These are phyloP conservation scores for Tipula unca DNA, from an alignment of 2,888 invertebrate genomes.

Conservation along the genomic window DNA sequence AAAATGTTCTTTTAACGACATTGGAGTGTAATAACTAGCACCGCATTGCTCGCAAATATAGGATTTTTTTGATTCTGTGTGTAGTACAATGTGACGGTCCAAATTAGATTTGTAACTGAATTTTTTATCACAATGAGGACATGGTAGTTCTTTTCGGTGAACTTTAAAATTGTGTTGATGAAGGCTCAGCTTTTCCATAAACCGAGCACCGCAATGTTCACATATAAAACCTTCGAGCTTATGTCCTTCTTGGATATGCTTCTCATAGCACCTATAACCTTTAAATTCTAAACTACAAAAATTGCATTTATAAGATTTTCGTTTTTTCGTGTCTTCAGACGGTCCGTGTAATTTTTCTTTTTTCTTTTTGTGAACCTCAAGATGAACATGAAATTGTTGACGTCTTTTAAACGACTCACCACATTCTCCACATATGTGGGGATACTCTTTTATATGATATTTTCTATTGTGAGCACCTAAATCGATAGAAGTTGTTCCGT, in stretches of 20 bases:
- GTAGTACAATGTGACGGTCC: slow-evolving; percentile 41
- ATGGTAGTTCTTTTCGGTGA: slow-evolving; percentile 42
- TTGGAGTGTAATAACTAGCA: slow-evolving; percentile 41
- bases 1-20: slow-evolving; percentile 40
- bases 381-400: slow-evolving; percentile 41
- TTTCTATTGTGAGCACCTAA: slow-evolving; percentile 36
- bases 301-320: slow-evolving; percentile 33
- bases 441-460: slow-evolving; percentile 40
- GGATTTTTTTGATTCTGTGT: slow-evolving; percentile 41
- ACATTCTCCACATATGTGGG: slow-evolving; percentile 41
- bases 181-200: slow-evolving; percentile 39
- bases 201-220: slow-evolving; percentile 40
- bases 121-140: slow-evolving; percentile 42
- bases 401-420: slow-evolving; percentile 41
- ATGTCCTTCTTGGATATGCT: slow-evolving; percentile 40
- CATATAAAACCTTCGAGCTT: slow-evolving; percentile 41
- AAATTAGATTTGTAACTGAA: slow-evolving; percentile 41
- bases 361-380: slow-evolving; percentile 41
- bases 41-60: slow-evolving; percentile 42
- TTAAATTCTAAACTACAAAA: slow-evolving; percentile 39
- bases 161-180: slow-evolving; percentile 40
- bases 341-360: slow-evolving; percentile 41
- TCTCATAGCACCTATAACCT: slow-evolving; percentile 38
- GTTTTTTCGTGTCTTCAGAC: neutral
- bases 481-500: slow-evolving; percentile 29